Conservation (phyloP, 2,113 vertebrate genomes). For the rat (Rattus norvegicus) region GRCr8 NC_086023.1:167966501-167967000, state of each 20-base stretch:
- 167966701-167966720: neutral
- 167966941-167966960: too few relatives aligned
- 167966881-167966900: too few relatives aligned
- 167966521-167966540: accelerated
- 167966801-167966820: neutral
- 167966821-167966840: neutral
- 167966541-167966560: neutral
- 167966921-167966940: neutral
- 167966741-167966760: neutral
- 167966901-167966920: neutral
- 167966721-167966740: too few relatives aligned
- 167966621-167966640: neutral
- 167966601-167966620: neutral
- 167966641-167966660: neutral
- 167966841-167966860: neutral
- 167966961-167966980: neutral
- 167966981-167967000: neutral
- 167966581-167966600: neutral
- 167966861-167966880: neutral
- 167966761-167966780: neutral
- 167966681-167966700: too few relatives aligned
- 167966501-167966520: neutral
- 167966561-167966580: neutral
- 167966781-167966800: neutral
- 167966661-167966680: neutral